Conservation (phyloP, 2,797 vertebrate genomes). For the Pagetopsis macropterus region DNA sequence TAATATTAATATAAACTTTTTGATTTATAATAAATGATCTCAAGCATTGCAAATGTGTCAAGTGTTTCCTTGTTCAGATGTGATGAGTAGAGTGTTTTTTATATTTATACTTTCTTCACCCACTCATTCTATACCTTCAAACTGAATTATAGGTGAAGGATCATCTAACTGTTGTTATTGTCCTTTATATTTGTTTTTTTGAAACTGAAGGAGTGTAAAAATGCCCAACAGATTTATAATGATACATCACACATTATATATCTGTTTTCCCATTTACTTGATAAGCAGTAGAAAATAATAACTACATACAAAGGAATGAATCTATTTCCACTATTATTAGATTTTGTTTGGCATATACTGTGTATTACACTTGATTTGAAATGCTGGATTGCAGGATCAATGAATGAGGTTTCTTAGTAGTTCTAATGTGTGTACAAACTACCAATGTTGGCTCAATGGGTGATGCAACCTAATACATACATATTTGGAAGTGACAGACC, state of each 20-base stretch:
- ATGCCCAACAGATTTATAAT: neutral
- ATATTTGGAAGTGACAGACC: too few relatives aligned
- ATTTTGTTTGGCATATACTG: neutral
- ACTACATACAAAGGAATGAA: neutral
- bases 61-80: conserved; percentile 26
- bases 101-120: neutral
- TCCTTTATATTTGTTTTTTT: too few relatives aligned
- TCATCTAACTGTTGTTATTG: neutral
- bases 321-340: neutral
- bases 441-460: neutral
- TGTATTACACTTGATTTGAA: neutral
- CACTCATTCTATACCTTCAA: neutral
- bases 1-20: neutral
- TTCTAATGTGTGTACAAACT: neutral
- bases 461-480: neutral
- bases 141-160: neutral
- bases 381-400: neutral
- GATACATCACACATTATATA: neutral
- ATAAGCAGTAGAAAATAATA: neutral
- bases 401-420: neutral
- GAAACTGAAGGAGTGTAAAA: neutral
- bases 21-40: conserved; percentile 62
- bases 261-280: neutral
- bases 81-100: neutral
- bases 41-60: conserved; percentile 51